phyloP scores from a whole-genome alignment of 1,140 invertebrate genomes.

The Nephila pilipes region DNA sequence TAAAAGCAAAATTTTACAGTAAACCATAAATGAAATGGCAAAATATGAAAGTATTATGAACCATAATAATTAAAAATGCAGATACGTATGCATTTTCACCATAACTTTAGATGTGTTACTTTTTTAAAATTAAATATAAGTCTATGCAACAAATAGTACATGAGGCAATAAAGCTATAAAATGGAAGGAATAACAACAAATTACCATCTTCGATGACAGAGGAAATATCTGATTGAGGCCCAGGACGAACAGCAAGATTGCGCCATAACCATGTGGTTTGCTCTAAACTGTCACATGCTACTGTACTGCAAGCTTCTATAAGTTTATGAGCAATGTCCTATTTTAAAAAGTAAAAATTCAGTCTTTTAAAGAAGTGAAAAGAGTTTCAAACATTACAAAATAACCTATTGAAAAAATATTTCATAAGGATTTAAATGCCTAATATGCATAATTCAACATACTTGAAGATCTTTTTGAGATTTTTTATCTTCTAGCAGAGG shows the following conservation, averaged over 20 bases:
- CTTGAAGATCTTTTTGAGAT: conserved; percentile 91
- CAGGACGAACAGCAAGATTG: conserved; percentile 92
- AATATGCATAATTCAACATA: conserved; percentile 60
- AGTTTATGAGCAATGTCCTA: conserved; percentile 84
- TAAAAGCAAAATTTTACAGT: no score
- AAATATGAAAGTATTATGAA: no score
- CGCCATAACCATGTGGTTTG: conserved; percentile 95
- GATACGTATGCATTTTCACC: no score
- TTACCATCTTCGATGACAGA: conserved; percentile 73
- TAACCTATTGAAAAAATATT: neutral
- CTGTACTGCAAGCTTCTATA: conserved; percentile 91
- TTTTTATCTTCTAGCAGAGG: conserved; percentile 90
- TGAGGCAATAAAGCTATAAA: no score
- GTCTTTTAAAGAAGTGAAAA: neutral
- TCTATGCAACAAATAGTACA: no score
- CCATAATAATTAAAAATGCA: no score
- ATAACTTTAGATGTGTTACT: no score
- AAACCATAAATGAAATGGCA: no score
- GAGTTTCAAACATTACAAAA: no score
- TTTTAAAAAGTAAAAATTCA: neutral
- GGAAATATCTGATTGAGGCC: conserved; percentile 82
- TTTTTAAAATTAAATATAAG: no score
- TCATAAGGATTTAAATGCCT: neutral
- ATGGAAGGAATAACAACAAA: neutral
- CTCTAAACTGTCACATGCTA: conserved; percentile 93